Evolutionary conservation across 2,113 vertebrate species (phyloP).

Genomic region (Dipodomys ordii): DNA sequence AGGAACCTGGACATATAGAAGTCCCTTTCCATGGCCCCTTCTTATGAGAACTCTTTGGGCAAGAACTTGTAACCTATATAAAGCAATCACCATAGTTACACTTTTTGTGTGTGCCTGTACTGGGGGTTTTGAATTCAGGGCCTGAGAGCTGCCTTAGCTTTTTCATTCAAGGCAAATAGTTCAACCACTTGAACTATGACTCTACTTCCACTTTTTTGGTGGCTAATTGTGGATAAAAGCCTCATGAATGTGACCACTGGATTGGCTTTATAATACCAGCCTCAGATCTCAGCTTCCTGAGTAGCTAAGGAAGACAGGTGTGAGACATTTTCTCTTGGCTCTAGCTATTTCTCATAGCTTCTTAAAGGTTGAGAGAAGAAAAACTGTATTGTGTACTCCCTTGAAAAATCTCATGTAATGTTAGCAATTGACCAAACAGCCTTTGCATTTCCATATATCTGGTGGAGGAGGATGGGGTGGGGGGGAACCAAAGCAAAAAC

Average conservation of each 20-base stretch:
- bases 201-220: too few species aligned
- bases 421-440: slow-evolving; percentile 52
- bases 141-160: too few species aligned
- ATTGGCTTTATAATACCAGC: too few species aligned
- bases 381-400: slow-evolving; percentile 41
- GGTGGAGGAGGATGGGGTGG: background rate
- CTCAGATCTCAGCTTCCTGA: too few species aligned
- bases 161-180: too few species aligned
- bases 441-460: slow-evolving; percentile 17
- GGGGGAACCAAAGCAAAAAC: background rate
- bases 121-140: too few species aligned
- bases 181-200: too few species aligned
- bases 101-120: too few species aligned
- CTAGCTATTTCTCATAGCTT: background rate
- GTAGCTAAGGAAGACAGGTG: too few species aligned
- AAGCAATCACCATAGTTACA: slow-evolving; percentile 48
- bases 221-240: too few species aligned
- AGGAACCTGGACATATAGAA: accelerated
- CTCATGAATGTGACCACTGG: too few species aligned
- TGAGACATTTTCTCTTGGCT: too few species aligned
- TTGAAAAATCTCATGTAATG: slow-evolving; percentile 32
- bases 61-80: slow-evolving; percentile 22
- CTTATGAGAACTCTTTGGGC: background rate
- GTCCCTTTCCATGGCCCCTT: background rate
- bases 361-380: background rate